Evolutionary conservation across 1,140 invertebrate species (phyloP), one percentile per base, ranked within the genome.

Genomic region (Anadara kagoshimensis): DNA sequence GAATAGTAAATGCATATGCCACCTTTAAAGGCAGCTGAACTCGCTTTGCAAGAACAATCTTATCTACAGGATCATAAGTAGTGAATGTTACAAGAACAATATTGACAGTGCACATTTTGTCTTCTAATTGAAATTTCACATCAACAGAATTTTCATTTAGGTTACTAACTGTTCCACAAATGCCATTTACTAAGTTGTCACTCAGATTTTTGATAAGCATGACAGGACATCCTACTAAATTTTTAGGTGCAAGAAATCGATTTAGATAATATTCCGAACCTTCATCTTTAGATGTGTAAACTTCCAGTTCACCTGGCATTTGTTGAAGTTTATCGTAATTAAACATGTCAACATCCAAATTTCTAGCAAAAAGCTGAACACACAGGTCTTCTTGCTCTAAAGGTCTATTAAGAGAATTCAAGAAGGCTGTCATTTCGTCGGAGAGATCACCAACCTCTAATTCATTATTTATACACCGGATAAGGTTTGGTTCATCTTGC

Each of bases 1-100:
- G 70, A 18, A 79, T 69, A 14, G 74, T 79, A 11, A 76, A 49
- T 11, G 43, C 64, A 76, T 57, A 76, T 16, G 59, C 66, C 8
- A 73, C n/a, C 44, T 59, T 65, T n/a, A 73, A 3, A 26, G 73
- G 74, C 44, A 73, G 57, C 22, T 76, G 66, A 0, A 24, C 4
- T 58, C 69, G 66, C 49, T 22, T 44, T 22, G 66, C 63, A 43
- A 66, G 11, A 20, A 43, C 36, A 16, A 11, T 61, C 5, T 59
- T 71, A 26, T 16, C 41, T 56, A 57, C 29, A 41, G 61, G 73
- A 59, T 67, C 65, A 44, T 53, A 68, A 36, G 62, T 64, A 49
- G 44, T 14, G 65, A 75, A 67, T n/a, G 45, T 18, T 47, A 18
- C 18, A 20, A 20, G 20, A 16, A 18, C 10, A 18, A 51, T 51